phyloP scores from a whole-genome alignment of 1,140 invertebrate genomes.

The Calliphora vicina region DNA sequence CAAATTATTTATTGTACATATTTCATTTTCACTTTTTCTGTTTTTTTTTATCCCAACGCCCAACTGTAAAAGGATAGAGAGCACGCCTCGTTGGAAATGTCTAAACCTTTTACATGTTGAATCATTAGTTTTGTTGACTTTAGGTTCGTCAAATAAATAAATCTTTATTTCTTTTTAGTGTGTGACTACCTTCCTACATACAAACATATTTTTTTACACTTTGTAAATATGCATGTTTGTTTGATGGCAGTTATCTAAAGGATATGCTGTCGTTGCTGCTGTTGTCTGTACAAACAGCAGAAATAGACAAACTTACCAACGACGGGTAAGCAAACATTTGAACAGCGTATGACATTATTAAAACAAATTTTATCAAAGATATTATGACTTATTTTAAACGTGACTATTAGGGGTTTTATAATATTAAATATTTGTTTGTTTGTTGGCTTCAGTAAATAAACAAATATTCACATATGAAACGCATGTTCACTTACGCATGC shows the following conservation, averaged over 20 bases:
- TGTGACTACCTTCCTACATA: background rate
- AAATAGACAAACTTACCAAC: background rate
- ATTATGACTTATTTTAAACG: slow-evolving; percentile 22
- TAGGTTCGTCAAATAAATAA: background rate
- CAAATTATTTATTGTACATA: too few species aligned
- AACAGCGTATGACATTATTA: background rate
- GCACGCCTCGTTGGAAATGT: background rate
- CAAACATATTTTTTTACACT: background rate
- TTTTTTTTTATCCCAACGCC: too few species aligned
- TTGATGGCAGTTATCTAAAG: background rate
- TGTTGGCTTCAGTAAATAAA: background rate
- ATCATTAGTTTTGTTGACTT: background rate
- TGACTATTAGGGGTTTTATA: background rate
- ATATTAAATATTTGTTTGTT: slow-evolving; percentile 1
- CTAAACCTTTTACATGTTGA: background rate
- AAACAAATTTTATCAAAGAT: background rate
- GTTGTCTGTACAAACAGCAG: background rate
- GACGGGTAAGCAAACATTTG: background rate
- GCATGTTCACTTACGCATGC: background rate
- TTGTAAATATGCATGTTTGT: background rate
- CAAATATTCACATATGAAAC: background rate
- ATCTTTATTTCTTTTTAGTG: background rate
- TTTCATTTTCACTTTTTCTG: too few species aligned
- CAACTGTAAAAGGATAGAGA: background rate
- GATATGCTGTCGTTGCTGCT: background rate